Evolutionary conservation across 1,140 invertebrate genomes (phyloP), one percentile per base, ranked within the genome.

Genomic region (Saccostrea echinata): DNA sequence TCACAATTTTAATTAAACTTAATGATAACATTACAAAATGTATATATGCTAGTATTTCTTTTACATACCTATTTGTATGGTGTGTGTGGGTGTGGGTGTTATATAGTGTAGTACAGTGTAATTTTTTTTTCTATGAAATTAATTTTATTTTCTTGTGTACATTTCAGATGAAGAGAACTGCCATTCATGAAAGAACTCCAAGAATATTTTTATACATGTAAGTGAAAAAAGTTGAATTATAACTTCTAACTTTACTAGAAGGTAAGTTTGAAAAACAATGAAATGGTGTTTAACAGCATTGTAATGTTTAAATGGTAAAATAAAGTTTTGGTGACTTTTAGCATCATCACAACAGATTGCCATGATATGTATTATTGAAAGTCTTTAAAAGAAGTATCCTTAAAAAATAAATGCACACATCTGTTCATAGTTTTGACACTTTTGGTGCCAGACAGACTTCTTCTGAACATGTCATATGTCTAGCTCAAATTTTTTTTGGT

Each of bases 121-220:
- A n/a, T n/a, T n/a, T n/a, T 43, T 43, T 43, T 3, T 8, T 0
- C 43, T 43, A 43, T 8, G 16, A 21, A 61, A n/a, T 18, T 1
- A 61, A 61, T 61, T 61, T 61, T 21, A 21, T 71, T 71, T 27
- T 30, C 27, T 35, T 30, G 4, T 2, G 13, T 76, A 16, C 16
- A 30, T 71, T 30, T 0, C 24, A 76, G 68, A 76, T 76, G 68
- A 76, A 76, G 68, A 76, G 27, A 76, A 76, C 27, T 30, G 68
- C 27, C 68, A 33, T 33, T 76, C 68, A 76, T 33, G 27, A 76
- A 3, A 76, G 16, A 64, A 43, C 43, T 43, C 43, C 43, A 43
- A 64, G 57, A 30, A 76, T 16, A 76, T 76, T 76, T 76, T 76
- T 76, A 27, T 76, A 76, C 24, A 27, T 76, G 24, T 21, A 57